Evolutionary conservation across 2,888 invertebrate genomes (phyloP).

Genomic region (Protophormia terraenovae): DNA sequence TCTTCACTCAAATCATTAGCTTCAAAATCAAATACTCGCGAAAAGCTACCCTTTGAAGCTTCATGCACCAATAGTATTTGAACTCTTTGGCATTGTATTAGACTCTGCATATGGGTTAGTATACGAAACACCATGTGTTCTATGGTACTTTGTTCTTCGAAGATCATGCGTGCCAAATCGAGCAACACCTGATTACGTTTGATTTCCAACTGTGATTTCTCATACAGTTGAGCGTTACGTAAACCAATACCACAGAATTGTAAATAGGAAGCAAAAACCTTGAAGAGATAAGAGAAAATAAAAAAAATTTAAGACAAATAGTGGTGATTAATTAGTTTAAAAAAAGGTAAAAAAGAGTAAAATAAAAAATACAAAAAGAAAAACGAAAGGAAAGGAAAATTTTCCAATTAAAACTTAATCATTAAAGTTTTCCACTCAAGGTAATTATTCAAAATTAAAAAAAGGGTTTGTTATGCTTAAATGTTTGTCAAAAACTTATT

Average conservation of each 20-base stretch:
- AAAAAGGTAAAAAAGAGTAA: neutral
- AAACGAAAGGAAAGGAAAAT: conserved; percentile 11
- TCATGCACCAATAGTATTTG: conserved; percentile 96
- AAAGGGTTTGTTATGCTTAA: neutral
- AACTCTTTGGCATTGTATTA: conserved; percentile 96
- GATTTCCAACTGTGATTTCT: conserved; percentile 96
- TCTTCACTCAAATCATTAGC: conserved; percentile 93
- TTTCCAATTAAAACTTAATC: conserved; percentile 17
- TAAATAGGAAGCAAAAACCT: conserved; percentile 94
- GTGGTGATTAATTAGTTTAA: conserved; percentile 9
- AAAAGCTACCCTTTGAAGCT: conserved; percentile 95
- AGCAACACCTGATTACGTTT: conserved; percentile 96
- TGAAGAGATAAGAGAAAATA: conserved; percentile 5
- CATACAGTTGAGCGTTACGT: conserved; percentile 97
- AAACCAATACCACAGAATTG: conserved; percentile 98
- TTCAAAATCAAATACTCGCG: conserved; percentile 96
- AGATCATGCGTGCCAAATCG: conserved; percentile 97
- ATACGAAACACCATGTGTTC: conserved; percentile 97
- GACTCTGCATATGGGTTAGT: conserved; percentile 95
- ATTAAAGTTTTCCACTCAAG: neutral
- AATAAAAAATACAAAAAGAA: too few relatives aligned
- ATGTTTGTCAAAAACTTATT: neutral
- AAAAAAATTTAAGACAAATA: neutral
- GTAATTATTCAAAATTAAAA: neutral
- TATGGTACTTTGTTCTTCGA: conserved; percentile 97